Conservation (phyloP, 2,797 vertebrate species). For the Fistularia tabacaria region DNA sequence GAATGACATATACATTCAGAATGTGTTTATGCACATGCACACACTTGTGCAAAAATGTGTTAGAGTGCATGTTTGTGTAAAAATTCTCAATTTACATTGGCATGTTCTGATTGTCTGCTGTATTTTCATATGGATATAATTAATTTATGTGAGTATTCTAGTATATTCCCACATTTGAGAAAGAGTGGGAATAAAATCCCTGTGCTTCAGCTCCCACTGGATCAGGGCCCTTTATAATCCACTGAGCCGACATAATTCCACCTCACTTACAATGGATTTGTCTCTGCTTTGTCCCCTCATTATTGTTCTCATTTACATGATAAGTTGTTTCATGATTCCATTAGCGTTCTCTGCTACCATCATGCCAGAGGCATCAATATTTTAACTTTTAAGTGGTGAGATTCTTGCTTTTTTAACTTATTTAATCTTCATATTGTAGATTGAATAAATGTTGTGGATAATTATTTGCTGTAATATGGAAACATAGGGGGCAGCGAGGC, state of each 20-base stretch:
- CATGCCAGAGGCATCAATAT: constrained; percentile 28
- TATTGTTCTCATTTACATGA: constrained; percentile 72
- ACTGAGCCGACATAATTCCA: constrained; percentile 77
- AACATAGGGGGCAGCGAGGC: too few species aligned
- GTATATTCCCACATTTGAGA: constrained; percentile 27
- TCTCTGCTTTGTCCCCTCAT: constrained; percentile 71
- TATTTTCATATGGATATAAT: constrained; percentile 6
- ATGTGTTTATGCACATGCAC: neutral
- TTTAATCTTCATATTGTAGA: neutral
- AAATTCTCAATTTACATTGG: constrained; percentile 20
- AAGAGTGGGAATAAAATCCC: constrained; percentile 52
- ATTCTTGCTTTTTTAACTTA: constrained; percentile 49
- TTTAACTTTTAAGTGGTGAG: constrained; percentile 43
- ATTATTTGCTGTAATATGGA: neutral
- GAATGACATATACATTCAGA: too few species aligned
- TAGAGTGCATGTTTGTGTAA: constrained; percentile 30
- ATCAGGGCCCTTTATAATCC: constrained; percentile 74
- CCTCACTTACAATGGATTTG: constrained; percentile 77
- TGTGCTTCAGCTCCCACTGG: constrained; percentile 68
- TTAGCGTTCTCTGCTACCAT: constrained; percentile 54
- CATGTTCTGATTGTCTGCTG: constrained; percentile 3
- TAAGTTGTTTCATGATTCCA: constrained; percentile 71
- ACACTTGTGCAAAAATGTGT: constrained; percentile 34
- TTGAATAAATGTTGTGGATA: constrained; percentile 14
- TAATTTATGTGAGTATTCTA: constrained; percentile 17